Evolutionary conservation across 2,797 vertebrate genomes (phyloP).

Genomic region (Lepidocolaptes lacrymiger): DNA sequence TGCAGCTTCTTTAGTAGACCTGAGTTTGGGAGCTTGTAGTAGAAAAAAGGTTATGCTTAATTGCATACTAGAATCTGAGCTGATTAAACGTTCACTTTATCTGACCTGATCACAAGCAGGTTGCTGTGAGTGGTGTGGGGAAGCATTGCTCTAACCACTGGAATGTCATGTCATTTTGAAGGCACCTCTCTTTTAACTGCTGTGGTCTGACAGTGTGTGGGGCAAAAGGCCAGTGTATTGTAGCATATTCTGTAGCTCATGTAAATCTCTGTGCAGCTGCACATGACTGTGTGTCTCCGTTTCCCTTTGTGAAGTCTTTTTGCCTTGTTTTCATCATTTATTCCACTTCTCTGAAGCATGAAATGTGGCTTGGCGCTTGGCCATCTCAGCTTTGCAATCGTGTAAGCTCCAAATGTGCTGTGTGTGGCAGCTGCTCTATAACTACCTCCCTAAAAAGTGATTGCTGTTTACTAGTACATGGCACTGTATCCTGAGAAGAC

Average conservation of each 20-base stretch:
- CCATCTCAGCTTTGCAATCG: slow-evolving; percentile 54
- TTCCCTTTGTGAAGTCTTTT: slow-evolving; percentile 65
- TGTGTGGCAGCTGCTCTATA: slow-evolving; percentile 37
- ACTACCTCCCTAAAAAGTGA: slow-evolving; percentile 17
- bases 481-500: background rate
- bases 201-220: background rate
- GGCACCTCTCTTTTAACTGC: slow-evolving; percentile 20
- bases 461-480: background rate
- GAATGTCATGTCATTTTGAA: slow-evolving; percentile 6
- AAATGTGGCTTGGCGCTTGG: slow-evolving; percentile 59
- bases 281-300: slow-evolving; percentile 54
- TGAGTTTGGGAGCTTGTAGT: background rate
- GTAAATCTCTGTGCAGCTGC: slow-evolving; percentile 60
- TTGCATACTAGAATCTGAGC: background rate
- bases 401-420: slow-evolving; percentile 69
- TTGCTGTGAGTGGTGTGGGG: background rate
- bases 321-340: slow-evolving; percentile 65
- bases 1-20: background rate
- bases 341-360: slow-evolving; percentile 68
- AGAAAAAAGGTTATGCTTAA: background rate
- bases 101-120: background rate
- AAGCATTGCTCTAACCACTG: background rate
- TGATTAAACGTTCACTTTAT: background rate
- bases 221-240: slow-evolving; percentile 66
- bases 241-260: slow-evolving; percentile 60